Conservation (phyloP, 2,888 invertebrate species). For the Sylvicola fuscatus region DNA sequence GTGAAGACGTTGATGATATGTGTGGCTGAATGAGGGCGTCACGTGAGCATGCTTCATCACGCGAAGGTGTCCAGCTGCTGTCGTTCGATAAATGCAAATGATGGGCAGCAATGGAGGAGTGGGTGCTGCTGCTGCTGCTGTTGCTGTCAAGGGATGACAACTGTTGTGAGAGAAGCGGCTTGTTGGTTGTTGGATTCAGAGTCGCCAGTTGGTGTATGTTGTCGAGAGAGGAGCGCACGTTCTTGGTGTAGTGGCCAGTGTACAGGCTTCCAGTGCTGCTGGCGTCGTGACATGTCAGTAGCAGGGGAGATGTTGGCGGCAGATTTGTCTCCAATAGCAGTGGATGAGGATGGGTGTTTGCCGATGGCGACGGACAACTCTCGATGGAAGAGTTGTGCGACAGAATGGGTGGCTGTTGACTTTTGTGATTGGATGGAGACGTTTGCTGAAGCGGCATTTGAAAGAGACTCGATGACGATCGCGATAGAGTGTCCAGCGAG, state of each 20-base stretch:
- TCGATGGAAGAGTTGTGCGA: neutral
- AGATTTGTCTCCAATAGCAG: neutral
- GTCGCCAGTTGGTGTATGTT: slow-evolving; percentile 1
- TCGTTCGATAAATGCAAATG: too few species aligned
- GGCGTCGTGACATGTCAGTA: too few species aligned
- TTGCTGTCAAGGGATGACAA: slow-evolving; percentile 1
- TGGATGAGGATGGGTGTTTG: neutral
- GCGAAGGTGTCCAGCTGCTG: too few species aligned
- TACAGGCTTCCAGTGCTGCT: too few species aligned
- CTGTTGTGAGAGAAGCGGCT: neutral
- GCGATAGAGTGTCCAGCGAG: neutral
- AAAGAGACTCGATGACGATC: neutral
- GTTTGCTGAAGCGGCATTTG: neutral
- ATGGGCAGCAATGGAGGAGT: too few species aligned
- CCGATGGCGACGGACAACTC: neutral
- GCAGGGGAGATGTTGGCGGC: too few species aligned
- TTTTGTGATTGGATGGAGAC: neutral
- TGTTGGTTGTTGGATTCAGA: neutral
- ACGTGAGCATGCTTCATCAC: too few species aligned
- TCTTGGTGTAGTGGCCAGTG: too few species aligned
- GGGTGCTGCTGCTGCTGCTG: neutral
- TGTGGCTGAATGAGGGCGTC: too few species aligned
- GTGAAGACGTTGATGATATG: too few species aligned
- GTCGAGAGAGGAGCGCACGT: too few species aligned
- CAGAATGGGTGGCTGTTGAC: neutral